Evolutionary conservation across 2,113 vertebrate species (phyloP).

Genomic region (Oxyura jamaicensis): DNA sequence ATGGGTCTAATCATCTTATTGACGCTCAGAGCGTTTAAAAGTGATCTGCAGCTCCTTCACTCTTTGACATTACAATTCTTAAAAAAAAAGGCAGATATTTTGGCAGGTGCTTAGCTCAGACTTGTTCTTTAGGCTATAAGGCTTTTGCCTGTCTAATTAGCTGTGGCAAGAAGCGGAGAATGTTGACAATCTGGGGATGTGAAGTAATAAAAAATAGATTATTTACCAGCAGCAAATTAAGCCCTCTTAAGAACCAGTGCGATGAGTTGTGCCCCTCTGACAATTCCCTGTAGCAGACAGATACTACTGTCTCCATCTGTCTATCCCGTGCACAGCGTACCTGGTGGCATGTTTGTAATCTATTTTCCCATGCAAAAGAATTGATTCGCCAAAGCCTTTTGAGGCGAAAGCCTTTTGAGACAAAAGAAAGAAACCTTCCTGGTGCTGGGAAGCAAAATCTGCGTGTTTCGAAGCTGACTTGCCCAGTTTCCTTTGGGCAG

Average conservation of each 20-base stretch:
- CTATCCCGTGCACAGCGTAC: constrained; percentile 24
- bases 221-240: constrained; percentile 73
- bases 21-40: constrained; percentile 72
- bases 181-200: constrained; percentile 71
- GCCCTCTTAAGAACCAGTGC: constrained; percentile 50
- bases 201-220: constrained; percentile 72
- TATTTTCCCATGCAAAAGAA: constrained; percentile 51
- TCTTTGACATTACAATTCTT: constrained; percentile 66
- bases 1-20: constrained; percentile 72
- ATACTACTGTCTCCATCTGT: constrained; percentile 63
- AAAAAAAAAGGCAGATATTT: constrained; percentile 65
- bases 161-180: constrained; percentile 69
- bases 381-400: constrained; percentile 47
- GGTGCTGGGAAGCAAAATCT: constrained; percentile 44
- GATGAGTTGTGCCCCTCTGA: constrained; percentile 61
- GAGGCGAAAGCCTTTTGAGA: constrained; percentile 36
- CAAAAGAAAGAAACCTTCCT: constrained; percentile 44
- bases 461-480: background rate
- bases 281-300: constrained; percentile 45
- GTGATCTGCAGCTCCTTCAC: constrained; percentile 70
- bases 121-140: constrained; percentile 68
- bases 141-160: constrained; percentile 77
- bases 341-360: constrained; percentile 54
- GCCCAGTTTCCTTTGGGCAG: constrained; percentile 7
- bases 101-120: constrained; percentile 71